Evolutionary conservation across 2,113 vertebrate species (phyloP), one percentile per base, ranked within the genome.

Genomic region (Pseudolaguvia tuberculata): DNA sequence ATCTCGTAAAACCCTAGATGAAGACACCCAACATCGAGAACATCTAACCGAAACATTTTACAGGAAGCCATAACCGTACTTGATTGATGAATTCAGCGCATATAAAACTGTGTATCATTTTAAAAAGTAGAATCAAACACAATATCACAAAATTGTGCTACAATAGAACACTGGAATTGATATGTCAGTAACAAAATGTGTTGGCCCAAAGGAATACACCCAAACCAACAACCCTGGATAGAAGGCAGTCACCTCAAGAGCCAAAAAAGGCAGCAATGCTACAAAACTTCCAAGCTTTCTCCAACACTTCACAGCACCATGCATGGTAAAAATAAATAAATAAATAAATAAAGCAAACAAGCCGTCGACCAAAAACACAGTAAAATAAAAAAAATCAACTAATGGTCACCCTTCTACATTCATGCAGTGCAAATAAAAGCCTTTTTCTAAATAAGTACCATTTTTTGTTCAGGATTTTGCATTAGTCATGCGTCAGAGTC

Each of bases 181-280:
- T 78, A 81, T 81, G 76, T 78, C 50, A 35, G 68, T 81, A 75
- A 81, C 76, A 39, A 50, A 65, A 78, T 78, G 61, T 80, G 79
- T 78, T 78, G 80, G 80, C 80, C 76, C 73, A 76, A 80, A 76
- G 56, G 70, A 81, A 81, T 67, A 81, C 47, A 78, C 76, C 65
- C 66, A 76, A 65, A 72, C 73, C 65, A 31, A 76, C 72, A 81
- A 71, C 73, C 73, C 76, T 76, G 72, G 77, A 78, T 78, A 75
- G 65, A 75, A 81, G 76, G 79, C 80, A 78, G 62, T 78, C 72
- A 67, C 68, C 57, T 72, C 69, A 76, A 81, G 76, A 81, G 73
- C 80, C 77, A 12, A 53, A 81, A 67, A 78, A 78, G 76, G 80
- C 72, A 66, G 68, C 80, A 50, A 72, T 76, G 80, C 80, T 81